Base-by-base conservation (phyloP, 2,113 vertebrate species). In the Chamaetylas fuelleborni region DNA sequence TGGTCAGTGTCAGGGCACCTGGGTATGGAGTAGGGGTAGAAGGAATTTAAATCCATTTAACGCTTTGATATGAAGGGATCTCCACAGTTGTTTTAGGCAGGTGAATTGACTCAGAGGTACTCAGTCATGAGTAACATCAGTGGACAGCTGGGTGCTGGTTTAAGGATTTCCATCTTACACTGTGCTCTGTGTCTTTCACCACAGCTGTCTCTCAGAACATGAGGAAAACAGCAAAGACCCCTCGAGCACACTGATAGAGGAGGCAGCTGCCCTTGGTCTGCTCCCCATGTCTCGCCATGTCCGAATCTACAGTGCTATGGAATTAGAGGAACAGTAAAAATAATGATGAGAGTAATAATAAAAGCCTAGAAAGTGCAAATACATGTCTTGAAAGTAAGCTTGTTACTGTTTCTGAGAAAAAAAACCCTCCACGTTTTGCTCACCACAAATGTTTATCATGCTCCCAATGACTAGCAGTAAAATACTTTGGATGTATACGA, bases 191-290 rank as follows among this genome's bases (percentile, higher is more conserved):
- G 6, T 62, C 25, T 84, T 97, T 97, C 97, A 98, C 97, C 97
- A 12, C 97, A 98, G 58, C 95, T 77, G 5, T 25, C 22, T 67
- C 58, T 71, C 34, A 98, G 96, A 90, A 96, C 79, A 7, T 95
- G 54, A 24, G 84, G 94, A 69, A 98, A 98, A 80, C 95, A 98
- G 71, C 98, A 80, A 98, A 79, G 29, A 94, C 3, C 3, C 97
- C 97, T 64, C 95, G 97, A 77, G 93, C 91, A 85, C 97, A 97
- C 67, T 96, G 96, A 20, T 97, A 98, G 79, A 98, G 97, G 0
- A 97, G 97, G 36, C 97, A 98, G 38, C 95, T 92, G 18, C 97
- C 97, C 61, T 97, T 97, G 17, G 97, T 97, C 97, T 97, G 98
- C 28, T 98, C 95, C 0, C 94, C 94, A 1, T 98, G 97, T 34